phyloP scores from a whole-genome alignment of 2,888 invertebrate genomes.

The Adela reaumurella region DNA sequence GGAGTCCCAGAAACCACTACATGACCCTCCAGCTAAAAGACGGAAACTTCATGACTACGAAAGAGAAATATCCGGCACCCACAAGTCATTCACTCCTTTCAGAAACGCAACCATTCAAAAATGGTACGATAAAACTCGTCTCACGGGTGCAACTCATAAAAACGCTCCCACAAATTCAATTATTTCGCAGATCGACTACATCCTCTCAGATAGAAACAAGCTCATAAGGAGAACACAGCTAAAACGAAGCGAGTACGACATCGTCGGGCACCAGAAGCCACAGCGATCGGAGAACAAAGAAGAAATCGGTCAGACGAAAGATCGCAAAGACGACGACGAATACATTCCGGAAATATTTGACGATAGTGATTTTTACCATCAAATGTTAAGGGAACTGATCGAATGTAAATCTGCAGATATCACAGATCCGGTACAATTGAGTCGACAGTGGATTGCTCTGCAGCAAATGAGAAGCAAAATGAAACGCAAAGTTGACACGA shows the following conservation, averaged over 20 bases:
- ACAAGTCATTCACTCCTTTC: slow-evolving; percentile 61
- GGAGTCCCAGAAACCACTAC: slow-evolving; percentile 16
- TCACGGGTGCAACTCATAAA: slow-evolving; percentile 63
- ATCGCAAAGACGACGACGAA: slow-evolving; percentile 51
- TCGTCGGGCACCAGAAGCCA: slow-evolving; percentile 56
- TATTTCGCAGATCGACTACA: slow-evolving; percentile 80
- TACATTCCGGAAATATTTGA: slow-evolving; percentile 86
- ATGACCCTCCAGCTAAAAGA: slow-evolving; percentile 27
- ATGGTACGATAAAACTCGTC: slow-evolving; percentile 91
- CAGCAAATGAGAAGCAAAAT: slow-evolving; percentile 89
- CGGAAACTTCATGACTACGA: slow-evolving; percentile 60
- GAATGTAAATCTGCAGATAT: slow-evolving; percentile 84
- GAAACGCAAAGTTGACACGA: slow-evolving; percentile 88
- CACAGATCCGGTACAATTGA: slow-evolving; percentile 80
- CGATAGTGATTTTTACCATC: slow-evolving; percentile 96
- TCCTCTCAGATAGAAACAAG: slow-evolving; percentile 72
- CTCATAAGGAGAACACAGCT: slow-evolving; percentile 76
- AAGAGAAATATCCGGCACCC: slow-evolving; percentile 49
- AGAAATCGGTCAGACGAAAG: slow-evolving; percentile 19
- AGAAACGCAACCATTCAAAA: slow-evolving; percentile 83
- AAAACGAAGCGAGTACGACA: slow-evolving; percentile 69
- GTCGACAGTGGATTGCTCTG: slow-evolving; percentile 86
- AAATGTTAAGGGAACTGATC: slow-evolving; percentile 85
- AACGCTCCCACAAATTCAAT: slow-evolving; percentile 61
- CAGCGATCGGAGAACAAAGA: slow-evolving; percentile 16